phyloP scores from a whole-genome alignment of 2,797 vertebrate species.

The Varecia variegata region DNA sequence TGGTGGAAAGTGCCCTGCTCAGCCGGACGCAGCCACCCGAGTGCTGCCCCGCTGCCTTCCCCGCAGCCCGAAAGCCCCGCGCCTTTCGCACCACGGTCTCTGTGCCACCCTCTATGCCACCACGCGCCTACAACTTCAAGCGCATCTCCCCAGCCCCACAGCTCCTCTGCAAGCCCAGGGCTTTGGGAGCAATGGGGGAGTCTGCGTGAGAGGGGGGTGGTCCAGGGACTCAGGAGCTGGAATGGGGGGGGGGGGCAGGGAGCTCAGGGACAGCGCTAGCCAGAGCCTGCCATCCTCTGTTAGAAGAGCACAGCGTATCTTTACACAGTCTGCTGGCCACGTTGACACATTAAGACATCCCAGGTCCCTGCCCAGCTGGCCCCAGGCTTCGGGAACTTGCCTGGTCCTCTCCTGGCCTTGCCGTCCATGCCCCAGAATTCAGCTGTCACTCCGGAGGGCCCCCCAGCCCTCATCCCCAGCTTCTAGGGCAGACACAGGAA shows the following conservation, averaged over 20 bases:
- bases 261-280: rapidly evolving
- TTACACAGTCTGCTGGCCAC: neutral
- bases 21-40: neutral
- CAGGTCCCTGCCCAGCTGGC: neutral
- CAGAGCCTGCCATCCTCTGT: neutral
- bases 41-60: rapidly evolving
- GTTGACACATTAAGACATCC: neutral
- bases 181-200: neutral
- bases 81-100: neutral
- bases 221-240: neutral
- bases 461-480: neutral
- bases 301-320: neutral
- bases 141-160: rapidly evolving
- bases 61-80: too few species aligned
- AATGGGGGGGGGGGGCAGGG: neutral
- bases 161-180: neutral
- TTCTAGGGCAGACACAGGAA: neutral
- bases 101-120: too few species aligned
- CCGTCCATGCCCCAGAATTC: neutral
- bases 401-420: neutral
- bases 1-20: too few species aligned
- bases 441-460: neutral
- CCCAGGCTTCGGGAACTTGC: neutral
- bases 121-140: too few species aligned
- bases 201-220: rapidly evolving